phyloP scores from a whole-genome alignment of 1,140 invertebrate species.

The Sitodiplosis mosellana region DNA sequence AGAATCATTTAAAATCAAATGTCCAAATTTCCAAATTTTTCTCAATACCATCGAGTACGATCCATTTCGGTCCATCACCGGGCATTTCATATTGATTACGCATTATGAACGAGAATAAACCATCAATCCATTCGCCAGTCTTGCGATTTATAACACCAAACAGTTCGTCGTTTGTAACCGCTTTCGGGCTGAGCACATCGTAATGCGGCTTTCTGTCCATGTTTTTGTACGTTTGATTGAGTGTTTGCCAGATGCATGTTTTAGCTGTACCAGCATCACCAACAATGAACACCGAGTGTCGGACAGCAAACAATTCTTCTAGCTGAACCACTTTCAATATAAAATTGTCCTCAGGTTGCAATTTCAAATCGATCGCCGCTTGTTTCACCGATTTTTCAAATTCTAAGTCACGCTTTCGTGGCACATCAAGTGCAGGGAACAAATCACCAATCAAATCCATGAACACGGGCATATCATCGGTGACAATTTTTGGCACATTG shows the following conservation, averaged over 20 bases:
- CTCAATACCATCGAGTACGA: too few species aligned
- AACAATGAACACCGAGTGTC: slow-evolving; percentile 87
- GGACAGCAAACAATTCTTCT: slow-evolving; percentile 77
- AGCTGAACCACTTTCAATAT: slow-evolving; percentile 55
- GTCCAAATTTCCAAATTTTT: too few species aligned
- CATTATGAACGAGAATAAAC: slow-evolving; percentile 80
- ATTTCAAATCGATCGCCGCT: slow-evolving; percentile 60
- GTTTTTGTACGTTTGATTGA: slow-evolving; percentile 57
- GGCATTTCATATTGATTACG: slow-evolving; percentile 80
- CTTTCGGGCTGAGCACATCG: slow-evolving; percentile 80
- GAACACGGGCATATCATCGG: slow-evolving; percentile 75
- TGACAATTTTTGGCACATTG: slow-evolving; percentile 83
- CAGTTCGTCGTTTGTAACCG: slow-evolving; percentile 82
- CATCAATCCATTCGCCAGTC: slow-evolving; percentile 92
- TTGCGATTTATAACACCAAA: slow-evolving; percentile 92
- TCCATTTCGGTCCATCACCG: slow-evolving; percentile 75
- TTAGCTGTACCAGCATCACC: slow-evolving; percentile 89
- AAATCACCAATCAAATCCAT: slow-evolving; percentile 82
- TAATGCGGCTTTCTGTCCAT: slow-evolving; percentile 64
- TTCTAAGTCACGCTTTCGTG: slow-evolving; percentile 58
- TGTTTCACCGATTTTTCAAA: slow-evolving; percentile 65
- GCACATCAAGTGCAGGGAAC: slow-evolving; percentile 77
- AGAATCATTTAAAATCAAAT: too few species aligned
- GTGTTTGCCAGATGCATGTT: slow-evolving; percentile 79
- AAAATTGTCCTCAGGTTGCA: slow-evolving; percentile 84